Conservation (phyloP, 1,140 invertebrate species). For the Neoseiulus cucumeris region DNA sequence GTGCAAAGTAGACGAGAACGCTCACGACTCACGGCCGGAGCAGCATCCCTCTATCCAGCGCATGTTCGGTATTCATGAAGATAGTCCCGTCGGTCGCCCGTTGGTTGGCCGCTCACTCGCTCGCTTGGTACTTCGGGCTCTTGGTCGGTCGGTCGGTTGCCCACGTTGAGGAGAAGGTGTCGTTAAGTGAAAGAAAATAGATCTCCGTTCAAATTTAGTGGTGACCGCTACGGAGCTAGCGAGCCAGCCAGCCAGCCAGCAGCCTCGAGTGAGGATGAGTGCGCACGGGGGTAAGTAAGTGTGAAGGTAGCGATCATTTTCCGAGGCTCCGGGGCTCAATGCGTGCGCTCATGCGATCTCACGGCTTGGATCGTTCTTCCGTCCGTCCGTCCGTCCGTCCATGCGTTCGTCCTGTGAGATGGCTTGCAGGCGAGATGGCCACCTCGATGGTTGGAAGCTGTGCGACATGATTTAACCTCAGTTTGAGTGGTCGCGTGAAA, state of each 20-base stretch:
- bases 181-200: conserved; percentile 10
- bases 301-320: background rate
- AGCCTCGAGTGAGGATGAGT: background rate
- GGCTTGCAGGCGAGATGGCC: too few species aligned
- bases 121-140: background rate
- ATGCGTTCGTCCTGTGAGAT: too few species aligned
- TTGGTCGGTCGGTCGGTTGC: background rate
- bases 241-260: background rate
- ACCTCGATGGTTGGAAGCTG: too few species aligned
- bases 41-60: too few species aligned
- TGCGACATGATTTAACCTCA: too few species aligned
- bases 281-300: background rate
- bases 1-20: too few species aligned
- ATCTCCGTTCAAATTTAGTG: background rate
- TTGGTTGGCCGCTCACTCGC: background rate
- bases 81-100: background rate
- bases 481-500: too few species aligned
- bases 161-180: background rate
- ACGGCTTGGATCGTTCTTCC: background rate
- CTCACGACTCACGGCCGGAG: too few species aligned
- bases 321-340: background rate
- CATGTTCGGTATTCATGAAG: background rate
- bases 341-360: background rate
- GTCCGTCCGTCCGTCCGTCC: too few species aligned
- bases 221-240: background rate